Evolutionary conservation across 2,888 invertebrate species (phyloP).

Genomic region (Drosophila glabriapex): DNA sequence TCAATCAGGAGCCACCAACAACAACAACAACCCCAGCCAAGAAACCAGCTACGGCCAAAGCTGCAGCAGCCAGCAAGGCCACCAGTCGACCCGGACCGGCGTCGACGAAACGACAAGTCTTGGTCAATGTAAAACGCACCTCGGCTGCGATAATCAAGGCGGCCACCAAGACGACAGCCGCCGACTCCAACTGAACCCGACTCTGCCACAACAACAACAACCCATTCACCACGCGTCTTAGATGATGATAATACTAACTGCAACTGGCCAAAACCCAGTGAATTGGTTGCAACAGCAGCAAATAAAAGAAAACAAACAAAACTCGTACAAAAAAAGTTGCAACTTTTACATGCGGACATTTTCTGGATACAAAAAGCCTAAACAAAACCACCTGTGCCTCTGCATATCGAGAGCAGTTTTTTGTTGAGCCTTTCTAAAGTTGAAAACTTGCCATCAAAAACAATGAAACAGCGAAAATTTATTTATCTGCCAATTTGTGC

Average conservation of each 20-base stretch:
- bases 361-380: slow-evolving; percentile 15
- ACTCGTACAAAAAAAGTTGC: slow-evolving; percentile 2
- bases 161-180: slow-evolving; percentile 56
- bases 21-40: slow-evolving; percentile 27
- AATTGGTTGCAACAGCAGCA: slow-evolving; percentile 57
- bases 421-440: slow-evolving; percentile 49
- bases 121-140: slow-evolving; percentile 70
- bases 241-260: slow-evolving; percentile 21
- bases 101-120: slow-evolving; percentile 63
- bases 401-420: slow-evolving; percentile 45
- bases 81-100: slow-evolving; percentile 66
- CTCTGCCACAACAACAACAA: slow-evolving; percentile 3
- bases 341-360: slow-evolving; percentile 31
- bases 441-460: slow-evolving; percentile 22
- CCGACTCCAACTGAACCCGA: slow-evolving; percentile 58
- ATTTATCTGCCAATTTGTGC: slow-evolving; percentile 24
- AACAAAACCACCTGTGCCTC: slow-evolving; percentile 46
- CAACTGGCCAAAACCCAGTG: slow-evolving; percentile 43
- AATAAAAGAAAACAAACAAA: slow-evolving; percentile 18
- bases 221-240: slow-evolving; percentile 5
- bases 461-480: slow-evolving; percentile 40
- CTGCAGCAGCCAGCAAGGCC: slow-evolving; percentile 35
- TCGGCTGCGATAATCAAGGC: slow-evolving; percentile 57
- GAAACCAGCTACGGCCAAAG: slow-evolving; percentile 53
- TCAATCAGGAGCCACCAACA: slow-evolving; percentile 17